Conservation (phyloP, 2,113 vertebrate species). For the Lampris megalopsis region DNA sequence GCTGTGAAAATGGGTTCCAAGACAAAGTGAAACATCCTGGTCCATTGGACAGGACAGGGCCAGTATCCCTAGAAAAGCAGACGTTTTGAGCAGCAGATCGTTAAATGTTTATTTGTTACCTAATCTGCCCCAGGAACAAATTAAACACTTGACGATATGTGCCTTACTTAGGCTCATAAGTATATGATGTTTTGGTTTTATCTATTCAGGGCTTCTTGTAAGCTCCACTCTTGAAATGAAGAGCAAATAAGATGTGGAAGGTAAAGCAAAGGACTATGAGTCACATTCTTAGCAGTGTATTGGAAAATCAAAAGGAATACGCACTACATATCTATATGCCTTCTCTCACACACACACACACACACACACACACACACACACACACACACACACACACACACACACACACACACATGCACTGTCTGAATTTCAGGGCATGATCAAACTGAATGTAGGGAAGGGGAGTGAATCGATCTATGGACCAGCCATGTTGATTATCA, state of each 20-base stretch:
- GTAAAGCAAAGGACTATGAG: neutral
- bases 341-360: constrained; percentile 9
- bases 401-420: neutral
- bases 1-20: no score
- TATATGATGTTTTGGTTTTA: neutral
- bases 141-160: no score
- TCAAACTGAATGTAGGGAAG: constrained; percentile 19
- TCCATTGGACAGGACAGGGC: no score
- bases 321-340: constrained; percentile 3
- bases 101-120: no score
- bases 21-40: no score
- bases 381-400: constrained; percentile 12
- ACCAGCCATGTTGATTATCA: constrained; percentile 21
- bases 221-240: neutral
- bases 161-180: no score
- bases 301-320: constrained; percentile 6
- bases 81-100: no score
- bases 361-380: constrained; percentile 8
- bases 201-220: neutral
- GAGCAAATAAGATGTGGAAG: neutral
- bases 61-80: no score
- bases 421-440: constrained; percentile 6
- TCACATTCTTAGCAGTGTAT: neutral
- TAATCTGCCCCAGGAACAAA: no score
- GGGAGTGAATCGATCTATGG: constrained; percentile 19